Evolutionary conservation across 2,797 vertebrate species (phyloP).

Genomic region (Etheostoma nigrum): DNA sequence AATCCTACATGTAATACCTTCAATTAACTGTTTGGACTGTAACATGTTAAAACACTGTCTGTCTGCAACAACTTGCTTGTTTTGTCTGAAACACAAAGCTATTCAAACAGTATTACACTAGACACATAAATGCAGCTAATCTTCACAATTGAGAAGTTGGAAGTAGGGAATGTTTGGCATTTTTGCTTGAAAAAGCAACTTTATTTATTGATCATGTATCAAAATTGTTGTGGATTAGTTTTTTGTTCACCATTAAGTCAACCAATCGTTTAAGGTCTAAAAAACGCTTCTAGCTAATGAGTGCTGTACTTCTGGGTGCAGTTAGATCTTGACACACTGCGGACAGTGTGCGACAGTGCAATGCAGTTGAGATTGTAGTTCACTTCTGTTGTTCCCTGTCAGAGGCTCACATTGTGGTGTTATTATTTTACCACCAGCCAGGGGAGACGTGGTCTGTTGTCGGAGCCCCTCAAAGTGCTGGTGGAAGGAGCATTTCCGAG

Average conservation of each 20-base stretch:
- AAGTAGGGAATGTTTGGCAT: neutral
- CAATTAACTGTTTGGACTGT: neutral
- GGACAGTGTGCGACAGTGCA: neutral
- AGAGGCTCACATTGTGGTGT: neutral
- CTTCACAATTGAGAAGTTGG: neutral
- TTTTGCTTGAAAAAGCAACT: neutral
- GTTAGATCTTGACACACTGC: neutral
- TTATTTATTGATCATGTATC: neutral
- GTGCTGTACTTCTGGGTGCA: neutral
- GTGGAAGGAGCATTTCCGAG: neutral
- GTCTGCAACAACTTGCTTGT: neutral
- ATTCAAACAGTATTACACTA: neutral
- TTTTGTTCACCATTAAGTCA: neutral
- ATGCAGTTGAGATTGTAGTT: neutral
- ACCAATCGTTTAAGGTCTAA: neutral
- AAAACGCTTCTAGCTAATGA: neutral
- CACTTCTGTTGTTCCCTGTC: neutral
- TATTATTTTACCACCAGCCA: neutral
- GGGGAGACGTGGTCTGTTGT: neutral
- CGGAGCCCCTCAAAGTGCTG: neutral
- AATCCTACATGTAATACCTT: too few relatives aligned
- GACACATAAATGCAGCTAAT: neutral
- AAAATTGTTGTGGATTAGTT: neutral
- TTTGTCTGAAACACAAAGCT: neutral
- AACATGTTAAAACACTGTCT: neutral